Conservation (phyloP, 2,888 invertebrate genomes). For the Drosophila bunnanda region DNA sequence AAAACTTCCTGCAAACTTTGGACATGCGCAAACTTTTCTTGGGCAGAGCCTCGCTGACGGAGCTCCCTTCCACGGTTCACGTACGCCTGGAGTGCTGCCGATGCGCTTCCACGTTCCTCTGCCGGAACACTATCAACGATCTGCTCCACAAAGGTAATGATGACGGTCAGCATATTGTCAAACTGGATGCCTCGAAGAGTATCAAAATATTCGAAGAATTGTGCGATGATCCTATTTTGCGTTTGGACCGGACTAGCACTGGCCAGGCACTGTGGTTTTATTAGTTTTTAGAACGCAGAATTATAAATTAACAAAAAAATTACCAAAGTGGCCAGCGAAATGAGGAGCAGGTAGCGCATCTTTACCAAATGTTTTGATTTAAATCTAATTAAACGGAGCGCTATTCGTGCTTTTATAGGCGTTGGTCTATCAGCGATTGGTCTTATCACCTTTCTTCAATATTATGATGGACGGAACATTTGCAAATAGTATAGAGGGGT, state of each 20-base stretch:
- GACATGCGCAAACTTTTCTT: conserved; percentile 6
- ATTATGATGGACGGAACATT: conserved; percentile 2
- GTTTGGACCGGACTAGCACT: conserved; percentile 1
- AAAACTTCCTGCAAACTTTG: not conserved
- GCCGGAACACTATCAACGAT: conserved; percentile 5
- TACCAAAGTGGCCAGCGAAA: conserved; percentile 15
- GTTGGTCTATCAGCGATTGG: not conserved
- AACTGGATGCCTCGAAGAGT: conserved; percentile 1
- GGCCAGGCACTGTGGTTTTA: not conserved
- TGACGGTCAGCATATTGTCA: not conserved
- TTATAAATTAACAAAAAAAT: not conserved
- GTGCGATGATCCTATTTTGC: conserved; percentile 6
- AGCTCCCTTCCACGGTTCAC: conserved; percentile 2
- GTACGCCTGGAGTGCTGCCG: not conserved
- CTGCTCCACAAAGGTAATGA: not conserved
- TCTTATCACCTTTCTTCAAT: conserved; percentile 6
- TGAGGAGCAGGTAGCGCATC: conserved; percentile 7
- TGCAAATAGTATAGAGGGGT: not conserved
- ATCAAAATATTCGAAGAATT: conserved; percentile 21
- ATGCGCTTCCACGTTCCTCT: conserved; percentile 14
- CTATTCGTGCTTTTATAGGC: conserved; percentile 8
- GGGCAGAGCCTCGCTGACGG: not conserved
- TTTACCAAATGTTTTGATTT: not conserved
- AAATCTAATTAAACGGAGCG: not conserved
- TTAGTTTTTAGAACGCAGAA: not conserved